phyloP scores from a whole-genome alignment of 2,113 vertebrate genomes.

The Lophochroa leadbeateri region DNA sequence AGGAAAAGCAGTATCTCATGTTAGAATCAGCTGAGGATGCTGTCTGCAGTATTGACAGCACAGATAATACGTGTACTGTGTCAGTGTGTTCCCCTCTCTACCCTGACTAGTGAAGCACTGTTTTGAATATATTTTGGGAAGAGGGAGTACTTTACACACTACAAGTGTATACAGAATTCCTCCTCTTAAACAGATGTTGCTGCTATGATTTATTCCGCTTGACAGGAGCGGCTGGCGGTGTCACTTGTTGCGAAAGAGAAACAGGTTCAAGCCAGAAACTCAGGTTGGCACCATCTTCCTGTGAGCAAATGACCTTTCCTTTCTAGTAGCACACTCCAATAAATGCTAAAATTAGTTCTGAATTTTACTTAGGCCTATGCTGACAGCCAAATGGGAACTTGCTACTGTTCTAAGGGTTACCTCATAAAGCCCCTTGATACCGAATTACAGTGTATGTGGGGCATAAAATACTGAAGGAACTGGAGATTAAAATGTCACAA shows the following conservation, averaged over 20 bases:
- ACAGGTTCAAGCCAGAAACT: neutral
- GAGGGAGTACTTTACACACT: neutral
- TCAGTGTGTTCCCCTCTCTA: neutral
- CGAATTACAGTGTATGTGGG: accelerated
- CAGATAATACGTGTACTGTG: neutral
- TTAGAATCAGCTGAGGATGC: neutral
- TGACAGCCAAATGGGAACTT: neutral
- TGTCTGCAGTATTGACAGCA: neutral
- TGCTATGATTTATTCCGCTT: neutral
- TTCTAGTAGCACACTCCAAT: neutral
- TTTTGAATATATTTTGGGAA: neutral
- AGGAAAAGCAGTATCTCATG: neutral
- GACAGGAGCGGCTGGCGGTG: neutral
- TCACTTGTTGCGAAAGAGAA: neutral
- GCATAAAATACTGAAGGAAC: neutral
- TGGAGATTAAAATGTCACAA: neutral
- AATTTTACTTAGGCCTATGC: neutral
- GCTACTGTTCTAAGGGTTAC: neutral
- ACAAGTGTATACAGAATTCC: neutral
- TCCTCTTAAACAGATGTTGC: neutral
- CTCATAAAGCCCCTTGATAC: neutral
- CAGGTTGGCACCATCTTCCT: neutral
- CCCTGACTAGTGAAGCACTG: neutral
- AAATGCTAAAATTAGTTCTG: neutral
- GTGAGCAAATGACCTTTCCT: neutral